Base-by-base conservation (phyloP, 2,113 vertebrate genomes). In the Microcebus lehilahytsara region DNA sequence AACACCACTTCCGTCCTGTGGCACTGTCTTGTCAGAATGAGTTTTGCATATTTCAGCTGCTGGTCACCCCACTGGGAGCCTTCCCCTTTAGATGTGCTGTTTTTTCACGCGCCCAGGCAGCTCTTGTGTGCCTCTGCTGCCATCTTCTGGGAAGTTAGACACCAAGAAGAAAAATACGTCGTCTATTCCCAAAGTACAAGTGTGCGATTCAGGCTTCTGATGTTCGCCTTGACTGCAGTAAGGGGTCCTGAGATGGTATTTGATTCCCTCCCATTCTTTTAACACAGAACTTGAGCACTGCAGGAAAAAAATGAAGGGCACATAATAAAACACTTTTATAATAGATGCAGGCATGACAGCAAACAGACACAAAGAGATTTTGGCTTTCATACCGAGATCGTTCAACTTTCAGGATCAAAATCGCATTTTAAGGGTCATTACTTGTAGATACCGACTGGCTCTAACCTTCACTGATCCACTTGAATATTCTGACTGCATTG, bases 61-160 rank as follows among this genome's bases (percentile, higher is more conserved):
- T 80, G 67, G 97, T 81, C 97, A 92, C 94, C 96, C 96, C 71
- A 19, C 6, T 30, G 79, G 97, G 81, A 85, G 84, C 97, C 90
- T 60, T 49, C 58, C 40, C 79, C 93, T 81, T 97, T 64, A 58
- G 34, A 37, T 62, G 3, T 12, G 11, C 51, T 94, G 37, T 92
- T 66, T 94, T 69, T 69, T 58, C 53, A 88, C 10, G 17, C 16
- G 2, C 27, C 0, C 30, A 58, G 32, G 62, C n/a, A 11, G 3
- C 89, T 97, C 80, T 58, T 84, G 56, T 75, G 56, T 67, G 62
- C 72, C 96, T 53, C 93, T 98, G 97, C 98, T 98, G 98, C 99
- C 99, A 98, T 98, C 98, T 98, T 96, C 96, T 98, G 98, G 98
- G 85, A 96, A 37, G 25, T 9, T 0, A 2, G 25, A 53, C 42